A percentile compares a stretch with the other conserved stretches of the same genome.
These are phyloP conservation scores for Bos indicus DNA, from an alignment of 2,113 vertebrate species.

Conservation along the genomic window DNA sequence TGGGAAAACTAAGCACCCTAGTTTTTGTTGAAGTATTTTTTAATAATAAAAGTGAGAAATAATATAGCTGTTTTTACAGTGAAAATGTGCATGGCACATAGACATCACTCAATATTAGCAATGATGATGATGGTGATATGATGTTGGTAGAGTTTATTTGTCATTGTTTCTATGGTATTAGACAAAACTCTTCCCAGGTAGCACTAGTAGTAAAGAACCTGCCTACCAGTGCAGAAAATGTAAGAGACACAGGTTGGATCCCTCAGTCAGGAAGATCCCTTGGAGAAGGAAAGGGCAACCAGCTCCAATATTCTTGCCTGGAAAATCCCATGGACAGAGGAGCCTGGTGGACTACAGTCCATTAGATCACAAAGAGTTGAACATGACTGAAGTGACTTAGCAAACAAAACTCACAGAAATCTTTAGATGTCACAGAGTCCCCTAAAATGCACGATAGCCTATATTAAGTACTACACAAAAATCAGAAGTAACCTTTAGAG, in stretches of 20 bases:
- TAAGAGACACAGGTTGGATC: neutral
- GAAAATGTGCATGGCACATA: neutral
- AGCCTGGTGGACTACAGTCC: neutral
- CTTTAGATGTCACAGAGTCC: neutral
- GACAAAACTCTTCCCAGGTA: neutral
- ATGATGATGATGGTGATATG: neutral
- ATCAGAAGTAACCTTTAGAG: neutral
- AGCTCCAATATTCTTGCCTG: neutral
- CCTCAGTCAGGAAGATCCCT: neutral
- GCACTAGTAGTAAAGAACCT: neutral
- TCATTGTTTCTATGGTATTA: neutral
- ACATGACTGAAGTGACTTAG: neutral
- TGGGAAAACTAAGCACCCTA: neutral
- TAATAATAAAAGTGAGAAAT: neutral
- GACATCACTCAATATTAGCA: neutral
- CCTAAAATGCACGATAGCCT: neutral
- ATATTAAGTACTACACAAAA: neutral
- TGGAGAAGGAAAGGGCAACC: neutral
- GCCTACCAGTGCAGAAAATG: fast-evolving
- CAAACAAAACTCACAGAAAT: neutral
- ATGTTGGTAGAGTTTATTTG: neutral
- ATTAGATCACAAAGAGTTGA: neutral
- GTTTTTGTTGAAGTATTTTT: neutral
- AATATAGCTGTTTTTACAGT: neutral
- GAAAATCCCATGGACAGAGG: neutral